These are phyloP conservation scores for Trichogramma dendrolimi DNA, from an alignment of 2,888 invertebrate species.

Conservation along the genomic window DNA sequence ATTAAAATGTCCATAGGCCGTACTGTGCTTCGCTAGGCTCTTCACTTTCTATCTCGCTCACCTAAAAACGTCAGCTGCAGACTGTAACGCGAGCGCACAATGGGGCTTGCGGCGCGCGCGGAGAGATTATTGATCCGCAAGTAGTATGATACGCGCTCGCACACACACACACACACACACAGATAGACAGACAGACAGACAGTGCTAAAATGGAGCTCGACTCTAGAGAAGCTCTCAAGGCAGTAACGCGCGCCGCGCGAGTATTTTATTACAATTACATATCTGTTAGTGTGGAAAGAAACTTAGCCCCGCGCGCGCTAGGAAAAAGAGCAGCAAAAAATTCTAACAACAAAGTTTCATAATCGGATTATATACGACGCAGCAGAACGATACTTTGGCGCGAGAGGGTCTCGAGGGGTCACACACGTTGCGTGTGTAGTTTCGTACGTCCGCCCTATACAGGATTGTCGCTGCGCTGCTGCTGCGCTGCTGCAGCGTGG, in stretches of 20 bases:
- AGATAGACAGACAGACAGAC: neutral
- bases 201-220: neutral
- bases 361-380: conserved; percentile 8
- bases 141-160: neutral
- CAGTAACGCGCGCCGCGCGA: no score
- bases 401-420: neutral
- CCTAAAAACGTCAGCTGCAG: no score
- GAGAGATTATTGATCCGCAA: neutral
- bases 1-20: no score
- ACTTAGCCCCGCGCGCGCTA: no score
- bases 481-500: neutral
- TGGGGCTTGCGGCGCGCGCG: no score
- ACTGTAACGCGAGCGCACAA: no score
- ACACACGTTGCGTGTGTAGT: neutral
- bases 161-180: neutral
- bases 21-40: no score
- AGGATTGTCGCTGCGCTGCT: neutral
- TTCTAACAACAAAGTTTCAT: conserved; percentile 8
- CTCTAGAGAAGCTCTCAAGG: neutral
- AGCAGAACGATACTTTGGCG: no score
- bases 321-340: no score
- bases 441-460: neutral
- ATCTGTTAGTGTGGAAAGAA: no score
- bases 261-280: no score
- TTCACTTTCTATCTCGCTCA: no score